These are phyloP conservation scores for Hemibagrus guttatus DNA, from an alignment of 2,797 vertebrate genomes.

Conservation along the genomic window DNA sequence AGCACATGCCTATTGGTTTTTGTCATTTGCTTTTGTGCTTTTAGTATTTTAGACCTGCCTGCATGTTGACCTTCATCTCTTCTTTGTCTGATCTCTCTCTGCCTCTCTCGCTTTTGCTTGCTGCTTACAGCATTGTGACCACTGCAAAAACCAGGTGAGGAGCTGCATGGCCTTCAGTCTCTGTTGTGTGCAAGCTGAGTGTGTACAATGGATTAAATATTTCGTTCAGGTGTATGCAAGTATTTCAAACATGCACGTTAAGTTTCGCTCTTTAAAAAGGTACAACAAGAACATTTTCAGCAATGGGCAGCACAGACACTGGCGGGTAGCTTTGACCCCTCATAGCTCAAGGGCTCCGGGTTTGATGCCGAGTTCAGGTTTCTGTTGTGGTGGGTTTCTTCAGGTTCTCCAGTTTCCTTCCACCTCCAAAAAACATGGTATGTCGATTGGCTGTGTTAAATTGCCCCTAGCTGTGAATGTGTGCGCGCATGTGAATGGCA, in stretches of 20 bases:
- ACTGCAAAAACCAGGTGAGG: conserved; percentile 73
- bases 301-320: neutral
- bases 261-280: neutral
- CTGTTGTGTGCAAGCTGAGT: neutral
- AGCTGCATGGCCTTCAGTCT: neutral
- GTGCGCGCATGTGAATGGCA: neutral
- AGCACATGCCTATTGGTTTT: neutral
- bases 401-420: neutral
- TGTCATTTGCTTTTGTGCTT: conserved; percentile 18
- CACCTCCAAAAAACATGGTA: neutral
- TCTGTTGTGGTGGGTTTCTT: neutral
- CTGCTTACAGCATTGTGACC: conserved; percentile 62
- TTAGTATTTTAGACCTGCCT: conserved; percentile 15
- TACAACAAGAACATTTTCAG: neutral
- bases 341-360: neutral
- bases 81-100: conserved; percentile 39
- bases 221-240: too few species aligned
- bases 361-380: neutral
- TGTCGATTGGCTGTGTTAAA: neutral
- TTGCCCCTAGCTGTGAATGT: neutral
- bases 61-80: conserved; percentile 30
- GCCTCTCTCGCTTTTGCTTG: conserved; percentile 55
- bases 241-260: neutral
- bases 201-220: neutral
- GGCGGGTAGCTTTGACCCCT: too few species aligned